Base-by-base conservation (phyloP, 2,797 vertebrate genomes). In the Tarsius wallacei region DNA sequence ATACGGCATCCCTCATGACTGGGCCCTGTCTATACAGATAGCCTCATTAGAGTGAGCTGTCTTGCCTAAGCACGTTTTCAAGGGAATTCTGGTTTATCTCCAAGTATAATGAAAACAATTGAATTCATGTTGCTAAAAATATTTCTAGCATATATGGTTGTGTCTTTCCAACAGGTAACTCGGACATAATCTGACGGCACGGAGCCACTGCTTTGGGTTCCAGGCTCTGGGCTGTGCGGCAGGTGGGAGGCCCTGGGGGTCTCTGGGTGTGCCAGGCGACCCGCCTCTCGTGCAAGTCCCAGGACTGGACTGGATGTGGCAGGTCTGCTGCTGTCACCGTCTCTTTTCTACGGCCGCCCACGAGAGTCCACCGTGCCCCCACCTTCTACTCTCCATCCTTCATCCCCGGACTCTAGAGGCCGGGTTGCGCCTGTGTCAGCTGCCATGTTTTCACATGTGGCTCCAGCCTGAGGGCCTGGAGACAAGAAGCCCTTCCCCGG, bases 71-170 rank as follows among this genome's bases (percentile, higher is more conserved):
- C n/a, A 24, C 24, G 28, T 26, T 81, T 94, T 74, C 42, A 42
- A 90, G 49, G 90, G 21, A 74, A 74, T 70, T 84, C 26, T 64
- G 26, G 24, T 57, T 88, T 94, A 19, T 87, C 42, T 91, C 33
- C 28, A 94, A 61, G 47, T 26, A 76, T 6, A 49, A 83, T 61
- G 55, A 63, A 83, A 87, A 49, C 47, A 63, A 42, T 51, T 57
- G 8, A 7, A 53, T 47, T 94, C 28, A 26, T 24, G 16, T 55
- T n/a, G 12, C 61, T 86, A 71, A 90, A 82, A 87, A 55, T 88
- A 90, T 59, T 68, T 80, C 66, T 55, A 78, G 36, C 21, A 33
- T 82, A 55, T 78, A 55, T 31, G 68, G 31, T 68, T 76, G 17
- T 19, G 21, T n/a, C 84, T 78, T 86, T 91, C 61, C 59, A 77